Evolutionary conservation across 2,888 invertebrate species (phyloP).

Genomic region (Taenaris catops): DNA sequence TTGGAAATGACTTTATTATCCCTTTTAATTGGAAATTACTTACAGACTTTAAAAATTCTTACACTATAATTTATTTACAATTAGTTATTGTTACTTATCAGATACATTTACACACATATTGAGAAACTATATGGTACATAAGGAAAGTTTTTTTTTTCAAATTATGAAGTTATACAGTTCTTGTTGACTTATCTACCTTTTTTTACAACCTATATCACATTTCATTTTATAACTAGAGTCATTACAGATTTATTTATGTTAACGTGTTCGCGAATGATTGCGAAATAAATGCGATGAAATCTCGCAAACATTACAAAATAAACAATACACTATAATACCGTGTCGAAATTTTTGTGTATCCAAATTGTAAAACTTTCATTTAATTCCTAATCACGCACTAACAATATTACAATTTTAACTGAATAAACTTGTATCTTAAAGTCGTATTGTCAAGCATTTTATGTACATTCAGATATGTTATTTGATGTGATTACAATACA

Average conservation of each 20-base stretch:
- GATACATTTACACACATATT: conserved; percentile 50
- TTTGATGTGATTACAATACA: conserved; percentile 46
- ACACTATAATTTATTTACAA: conserved; percentile 71
- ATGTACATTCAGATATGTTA: conserved; percentile 76
- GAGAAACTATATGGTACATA: conserved; percentile 47
- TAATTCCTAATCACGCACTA: conserved; percentile 28
- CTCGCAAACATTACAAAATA: conserved; percentile 19
- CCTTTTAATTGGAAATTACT: conserved; percentile 66
- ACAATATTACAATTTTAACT: conserved; percentile 35
- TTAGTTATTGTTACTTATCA: conserved; percentile 45
- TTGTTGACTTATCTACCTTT: conserved; percentile 57
- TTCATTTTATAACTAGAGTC: conserved; percentile 63
- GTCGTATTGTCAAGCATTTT: conserved; percentile 76
- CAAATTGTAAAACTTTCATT: conserved; percentile 21
- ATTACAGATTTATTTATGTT: conserved; percentile 14
- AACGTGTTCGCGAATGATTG: conserved; percentile 19
- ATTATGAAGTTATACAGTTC: conserved; percentile 50
- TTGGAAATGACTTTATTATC: conserved; percentile 74
- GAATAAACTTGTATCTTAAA: conserved; percentile 52
- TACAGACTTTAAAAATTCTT: conserved; percentile 77
- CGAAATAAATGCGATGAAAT: conserved; percentile 20
- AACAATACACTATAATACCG: conserved; percentile 21
- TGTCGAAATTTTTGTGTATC: conserved; percentile 21
- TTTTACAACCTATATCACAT: conserved; percentile 80
- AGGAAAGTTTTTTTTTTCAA: conserved; percentile 33